phyloP scores from a whole-genome alignment of 1,140 invertebrate genomes.

The Schmidtea mediterranea region DNA sequence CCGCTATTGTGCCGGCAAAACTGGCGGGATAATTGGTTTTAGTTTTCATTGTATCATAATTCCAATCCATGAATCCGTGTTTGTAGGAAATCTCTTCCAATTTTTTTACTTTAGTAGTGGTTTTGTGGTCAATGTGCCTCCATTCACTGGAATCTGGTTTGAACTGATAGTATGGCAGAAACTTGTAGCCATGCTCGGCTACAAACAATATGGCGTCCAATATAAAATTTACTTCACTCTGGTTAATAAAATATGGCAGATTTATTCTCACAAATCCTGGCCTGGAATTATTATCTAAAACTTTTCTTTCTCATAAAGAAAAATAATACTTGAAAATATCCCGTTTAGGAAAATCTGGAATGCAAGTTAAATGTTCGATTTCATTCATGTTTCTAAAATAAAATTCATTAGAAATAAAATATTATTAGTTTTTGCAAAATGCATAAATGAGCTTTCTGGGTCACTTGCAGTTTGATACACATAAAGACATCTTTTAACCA shows the following conservation, averaged over 20 bases:
- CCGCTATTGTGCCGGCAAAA: too few species aligned
- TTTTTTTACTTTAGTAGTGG: conserved; percentile 51
- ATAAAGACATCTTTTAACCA: too few species aligned
- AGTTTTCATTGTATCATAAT: neutral
- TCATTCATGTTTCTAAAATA: too few species aligned
- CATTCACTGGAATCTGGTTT: conserved; percentile 64
- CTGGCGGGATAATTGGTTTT: too few species aligned
- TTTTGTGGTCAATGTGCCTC: conserved; percentile 49
- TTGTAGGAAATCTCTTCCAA: conserved; percentile 46
- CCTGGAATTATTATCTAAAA: conserved; percentile 8
- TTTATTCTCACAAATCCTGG: conserved; percentile 61
- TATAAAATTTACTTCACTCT: conserved; percentile 46
- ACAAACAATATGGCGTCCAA: conserved; percentile 58
- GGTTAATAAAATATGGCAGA: conserved; percentile 53
- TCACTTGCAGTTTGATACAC: too few species aligned
- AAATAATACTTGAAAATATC: too few species aligned
- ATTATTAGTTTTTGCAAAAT: too few species aligned
- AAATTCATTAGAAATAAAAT: too few species aligned
- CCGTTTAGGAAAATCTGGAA: too few species aligned
- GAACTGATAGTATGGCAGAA: conserved; percentile 54
- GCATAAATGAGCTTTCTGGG: too few species aligned
- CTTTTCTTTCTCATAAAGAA: too few species aligned
- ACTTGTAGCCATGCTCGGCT: conserved; percentile 57
- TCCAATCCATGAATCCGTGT: conserved; percentile 39
- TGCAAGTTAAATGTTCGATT: too few species aligned